Base-by-base conservation (phyloP, 2,888 invertebrate species). In the Plagodis pulveraria region DNA sequence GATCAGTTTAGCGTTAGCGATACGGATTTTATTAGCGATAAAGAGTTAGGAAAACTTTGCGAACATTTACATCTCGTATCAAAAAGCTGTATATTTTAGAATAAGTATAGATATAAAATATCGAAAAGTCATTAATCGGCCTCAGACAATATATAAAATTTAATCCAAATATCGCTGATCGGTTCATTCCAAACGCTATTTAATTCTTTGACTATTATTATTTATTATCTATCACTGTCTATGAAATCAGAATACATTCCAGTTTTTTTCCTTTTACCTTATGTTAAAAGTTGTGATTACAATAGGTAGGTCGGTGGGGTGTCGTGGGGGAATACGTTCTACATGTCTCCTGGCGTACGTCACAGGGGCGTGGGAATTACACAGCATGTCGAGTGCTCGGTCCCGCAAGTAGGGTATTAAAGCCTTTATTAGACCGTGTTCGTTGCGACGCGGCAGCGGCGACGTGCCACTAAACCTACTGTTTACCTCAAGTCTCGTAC, bases 391-490 rank as follows among this genome's bases (percentile, higher is more conserved):
- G 69, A 60, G 60, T 56, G 62, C 62, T 63, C 52, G 56, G 59
- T 50, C 45, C 58, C 61, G 64, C 61, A 60, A 70, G 62, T 62
- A 58, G 49, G 57, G 63, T 61, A 67, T 67, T 70, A 66, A 57
- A 54, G 62, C 61, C 66, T 67, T 70, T 67, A 69, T 64, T 67
- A 64, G 65, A 67, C 58, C 63, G 67, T 65, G 63, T 67, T 61
- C 60, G 57, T 45, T 51, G 62, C 64, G 65, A 60, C 63, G 62
- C 65, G 62, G 61, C 66, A 50, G 22, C 22, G 22, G 22, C 22
- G 65, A 60, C 63, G 62, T 67, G 62, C 62, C 66, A 50, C 53
- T 65, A 62, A 63, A 69, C 63, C 60, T 59, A 49, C 60, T 63
- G 62, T 62, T 66, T 58, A 62, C 63, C 66, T 52, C 60, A 64